Conservation (phyloP, 2,888 invertebrate genomes). For the Heliconius aoede region DNA sequence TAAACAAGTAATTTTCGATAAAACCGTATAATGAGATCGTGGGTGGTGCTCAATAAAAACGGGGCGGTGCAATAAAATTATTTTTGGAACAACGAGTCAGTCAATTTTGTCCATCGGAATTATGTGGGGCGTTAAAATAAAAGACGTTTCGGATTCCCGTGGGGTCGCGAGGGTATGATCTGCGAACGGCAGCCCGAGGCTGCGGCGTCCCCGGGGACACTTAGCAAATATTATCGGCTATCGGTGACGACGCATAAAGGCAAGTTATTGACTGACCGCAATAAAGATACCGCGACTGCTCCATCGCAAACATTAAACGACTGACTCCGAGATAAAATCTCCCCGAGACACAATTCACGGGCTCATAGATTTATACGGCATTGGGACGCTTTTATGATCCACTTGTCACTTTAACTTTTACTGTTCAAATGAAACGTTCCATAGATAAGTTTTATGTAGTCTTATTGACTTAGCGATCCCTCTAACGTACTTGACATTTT, state of each 20-base stretch:
- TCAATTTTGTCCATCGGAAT: conserved; percentile 11
- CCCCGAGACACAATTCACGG: conserved; percentile 57
- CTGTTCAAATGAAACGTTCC: conserved; percentile 45
- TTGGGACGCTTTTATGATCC: conserved; percentile 56
- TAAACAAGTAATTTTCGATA: not conserved
- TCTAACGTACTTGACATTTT: conserved; percentile 16
- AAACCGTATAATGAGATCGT: conserved; percentile 12
- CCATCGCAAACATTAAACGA: conserved; percentile 42
- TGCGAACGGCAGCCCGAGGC: conserved; percentile 35
- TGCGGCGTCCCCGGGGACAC: conserved; percentile 37
- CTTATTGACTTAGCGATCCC: conserved; percentile 25
- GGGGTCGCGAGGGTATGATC: conserved; percentile 30
- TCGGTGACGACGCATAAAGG: conserved; percentile 54
- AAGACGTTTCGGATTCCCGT: conserved; percentile 19
- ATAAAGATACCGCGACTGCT: conserved; percentile 59
- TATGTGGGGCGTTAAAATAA: conserved; percentile 28
- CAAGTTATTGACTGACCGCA: conserved; percentile 55
- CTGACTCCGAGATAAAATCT: conserved; percentile 57
- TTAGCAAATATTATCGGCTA: conserved; percentile 48
- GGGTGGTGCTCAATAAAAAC: not conserved
- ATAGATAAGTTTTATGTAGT: conserved; percentile 34
- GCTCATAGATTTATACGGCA: conserved; percentile 54
- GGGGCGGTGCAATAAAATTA: conserved; percentile 12
- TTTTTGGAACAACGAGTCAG: not conserved
- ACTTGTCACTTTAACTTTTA: conserved; percentile 44